Evolutionary conservation across 2,113 vertebrate genomes (phyloP).

Genomic region (Leucopternis melanops): DNA sequence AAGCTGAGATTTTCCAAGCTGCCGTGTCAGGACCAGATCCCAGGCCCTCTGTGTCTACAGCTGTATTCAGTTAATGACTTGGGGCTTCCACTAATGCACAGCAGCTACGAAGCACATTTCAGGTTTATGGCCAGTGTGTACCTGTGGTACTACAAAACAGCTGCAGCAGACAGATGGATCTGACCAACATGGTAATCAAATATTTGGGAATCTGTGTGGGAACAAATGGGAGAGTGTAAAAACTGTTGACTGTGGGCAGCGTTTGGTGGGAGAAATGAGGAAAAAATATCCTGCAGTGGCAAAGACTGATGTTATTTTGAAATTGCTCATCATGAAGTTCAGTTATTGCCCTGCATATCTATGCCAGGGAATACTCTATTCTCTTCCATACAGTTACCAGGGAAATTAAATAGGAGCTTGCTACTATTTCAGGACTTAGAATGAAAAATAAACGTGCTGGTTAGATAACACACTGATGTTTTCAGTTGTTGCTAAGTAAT

Average conservation of each 20-base stretch:
- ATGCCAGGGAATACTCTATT: neutral
- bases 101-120: neutral
- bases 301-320: neutral
- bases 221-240: neutral
- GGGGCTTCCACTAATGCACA: neutral
- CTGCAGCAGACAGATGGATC: neutral
- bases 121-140: neutral
- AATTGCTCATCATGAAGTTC: neutral
- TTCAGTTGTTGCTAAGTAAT: no score
- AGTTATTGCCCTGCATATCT: neutral
- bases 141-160: neutral
- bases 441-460: neutral
- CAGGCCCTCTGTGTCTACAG: neutral
- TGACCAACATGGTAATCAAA: rapidly evolving
- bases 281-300: neutral
- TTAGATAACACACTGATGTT: no score
- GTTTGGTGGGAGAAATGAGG: neutral
- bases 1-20: neutral
- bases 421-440: neutral
- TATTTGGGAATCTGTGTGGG: neutral
- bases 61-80: neutral
- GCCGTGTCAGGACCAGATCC: neutral
- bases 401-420: constrained; percentile 7
- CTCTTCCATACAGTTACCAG: neutral
- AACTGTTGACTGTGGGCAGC: neutral